Conservation (phyloP, 2,888 invertebrate genomes). For the Pseudococcus longispinus region DNA sequence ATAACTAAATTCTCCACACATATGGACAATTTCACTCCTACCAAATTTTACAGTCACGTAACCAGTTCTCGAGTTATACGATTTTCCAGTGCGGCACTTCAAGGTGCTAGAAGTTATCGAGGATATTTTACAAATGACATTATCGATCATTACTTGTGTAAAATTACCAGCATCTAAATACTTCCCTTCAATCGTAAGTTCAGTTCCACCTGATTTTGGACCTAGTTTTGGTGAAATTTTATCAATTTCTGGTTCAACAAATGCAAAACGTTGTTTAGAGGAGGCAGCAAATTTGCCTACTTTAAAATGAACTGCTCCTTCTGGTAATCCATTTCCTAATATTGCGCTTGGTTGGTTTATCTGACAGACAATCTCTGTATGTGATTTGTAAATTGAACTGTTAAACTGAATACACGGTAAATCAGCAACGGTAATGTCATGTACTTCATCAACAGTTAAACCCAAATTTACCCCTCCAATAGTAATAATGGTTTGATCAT, state of each 20-base stretch:
- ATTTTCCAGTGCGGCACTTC: conserved; percentile 81
- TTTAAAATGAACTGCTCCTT: conserved; percentile 88
- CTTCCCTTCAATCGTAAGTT: conserved; percentile 85
- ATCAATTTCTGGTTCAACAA: conserved; percentile 87
- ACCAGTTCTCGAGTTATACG: conserved; percentile 72
- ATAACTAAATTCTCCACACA: conserved; percentile 85
- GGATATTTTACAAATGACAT: conserved; percentile 73
- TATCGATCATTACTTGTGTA: conserved; percentile 86
- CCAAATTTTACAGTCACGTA: conserved; percentile 87
- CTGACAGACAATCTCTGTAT: conserved; percentile 87
- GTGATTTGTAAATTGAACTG: conserved; percentile 84
- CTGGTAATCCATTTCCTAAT: conserved; percentile 70
- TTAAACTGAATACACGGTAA: conserved; percentile 86
- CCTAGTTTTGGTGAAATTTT: conserved; percentile 87
- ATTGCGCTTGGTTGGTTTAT: conserved; percentile 86
- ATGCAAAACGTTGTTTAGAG: conserved; percentile 82
- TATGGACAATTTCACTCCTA: conserved; percentile 68
- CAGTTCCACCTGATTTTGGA: conserved; percentile 94
- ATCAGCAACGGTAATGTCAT: conserved; percentile 84
- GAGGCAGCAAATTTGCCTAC: conserved; percentile 89
- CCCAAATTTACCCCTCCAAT: conserved; percentile 95
- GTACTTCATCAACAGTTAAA: conserved; percentile 89
- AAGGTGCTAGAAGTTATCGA: conserved; percentile 80
- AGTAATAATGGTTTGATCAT: conserved; percentile 94
- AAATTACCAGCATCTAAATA: conserved; percentile 95